These are phyloP conservation scores for Mohoua ochrocephala DNA, from an alignment of 2,113 vertebrate genomes.

Conservation along the genomic window DNA sequence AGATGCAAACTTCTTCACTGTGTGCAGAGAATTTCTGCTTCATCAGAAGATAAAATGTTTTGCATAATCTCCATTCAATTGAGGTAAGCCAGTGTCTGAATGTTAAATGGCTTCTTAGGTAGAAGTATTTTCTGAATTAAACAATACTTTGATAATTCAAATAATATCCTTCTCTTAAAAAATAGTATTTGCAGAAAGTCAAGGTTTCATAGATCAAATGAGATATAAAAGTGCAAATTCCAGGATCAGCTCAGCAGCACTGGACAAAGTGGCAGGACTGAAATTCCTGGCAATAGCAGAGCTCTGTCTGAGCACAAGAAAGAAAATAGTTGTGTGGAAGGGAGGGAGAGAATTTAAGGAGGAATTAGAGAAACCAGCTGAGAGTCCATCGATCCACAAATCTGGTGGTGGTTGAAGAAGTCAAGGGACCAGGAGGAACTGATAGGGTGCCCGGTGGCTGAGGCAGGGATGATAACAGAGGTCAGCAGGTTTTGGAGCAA, in stretches of 20 bases:
- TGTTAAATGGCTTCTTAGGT: not conserved
- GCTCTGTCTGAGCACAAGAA: not conserved
- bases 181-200: not conserved
- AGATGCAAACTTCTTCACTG: not conserved
- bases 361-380: not conserved
- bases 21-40: not conserved
- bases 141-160: not conserved
- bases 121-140: not conserved
- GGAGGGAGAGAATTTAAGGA: not conserved
- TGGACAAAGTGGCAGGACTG: not conserved
- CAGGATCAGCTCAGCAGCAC: not conserved
- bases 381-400: not conserved
- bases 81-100: not conserved
- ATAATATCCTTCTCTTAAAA: not conserved
- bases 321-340: not conserved
- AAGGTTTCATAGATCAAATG: not conserved
- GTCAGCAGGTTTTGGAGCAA: not conserved
- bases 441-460: rapidly evolving
- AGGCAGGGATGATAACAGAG: not conserved
- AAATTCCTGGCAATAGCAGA: not conserved
- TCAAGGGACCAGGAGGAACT: not conserved
- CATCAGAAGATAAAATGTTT: not conserved
- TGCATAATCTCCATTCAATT: not conserved
- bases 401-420: not conserved
- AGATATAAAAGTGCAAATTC: not conserved